These are phyloP conservation scores for Blennius ocellaris DNA, from an alignment of 2,113 vertebrate species.

Conservation along the genomic window DNA sequence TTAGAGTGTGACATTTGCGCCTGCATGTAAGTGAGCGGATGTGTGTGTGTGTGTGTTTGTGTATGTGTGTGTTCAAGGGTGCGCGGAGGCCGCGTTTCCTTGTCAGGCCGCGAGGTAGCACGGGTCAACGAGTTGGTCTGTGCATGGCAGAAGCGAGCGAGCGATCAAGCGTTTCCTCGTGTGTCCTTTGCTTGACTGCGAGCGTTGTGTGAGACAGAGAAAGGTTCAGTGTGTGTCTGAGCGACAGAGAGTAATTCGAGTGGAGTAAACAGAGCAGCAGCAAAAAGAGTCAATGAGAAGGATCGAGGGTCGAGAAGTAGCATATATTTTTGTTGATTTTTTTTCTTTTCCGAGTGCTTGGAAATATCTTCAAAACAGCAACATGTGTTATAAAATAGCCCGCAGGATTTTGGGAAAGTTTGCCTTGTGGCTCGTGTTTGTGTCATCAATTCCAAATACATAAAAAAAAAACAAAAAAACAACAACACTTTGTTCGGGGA, in stretches of 20 bases:
- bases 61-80: conserved; percentile 19
- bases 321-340: not conserved
- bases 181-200: conserved; percentile 48
- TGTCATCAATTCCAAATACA: not conserved
- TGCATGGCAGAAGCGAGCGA: conserved; percentile 10
- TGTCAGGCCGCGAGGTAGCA: conserved; percentile 47
- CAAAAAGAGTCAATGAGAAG: conserved; percentile 8
- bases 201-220: conserved; percentile 43
- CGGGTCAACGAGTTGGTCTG: conserved; percentile 62
- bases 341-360: not conserved
- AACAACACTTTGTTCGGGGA: too few relatives aligned
- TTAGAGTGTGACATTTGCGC: conserved; percentile 64
- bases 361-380: conserved; percentile 7
- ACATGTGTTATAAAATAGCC: not conserved
- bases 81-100: conserved; percentile 42
- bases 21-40: conserved; percentile 51
- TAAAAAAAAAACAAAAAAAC: too few relatives aligned
- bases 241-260: conserved; percentile 37
- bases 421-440: not conserved
- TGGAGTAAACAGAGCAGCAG: conserved; percentile 38
- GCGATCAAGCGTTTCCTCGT: conserved; percentile 50
- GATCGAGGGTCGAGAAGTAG: not conserved
- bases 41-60: conserved; percentile 27
- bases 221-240: conserved; percentile 47
- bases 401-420: not conserved